Base-by-base conservation (phyloP, 1,140 invertebrate species). In the Zaprionus inermis region DNA sequence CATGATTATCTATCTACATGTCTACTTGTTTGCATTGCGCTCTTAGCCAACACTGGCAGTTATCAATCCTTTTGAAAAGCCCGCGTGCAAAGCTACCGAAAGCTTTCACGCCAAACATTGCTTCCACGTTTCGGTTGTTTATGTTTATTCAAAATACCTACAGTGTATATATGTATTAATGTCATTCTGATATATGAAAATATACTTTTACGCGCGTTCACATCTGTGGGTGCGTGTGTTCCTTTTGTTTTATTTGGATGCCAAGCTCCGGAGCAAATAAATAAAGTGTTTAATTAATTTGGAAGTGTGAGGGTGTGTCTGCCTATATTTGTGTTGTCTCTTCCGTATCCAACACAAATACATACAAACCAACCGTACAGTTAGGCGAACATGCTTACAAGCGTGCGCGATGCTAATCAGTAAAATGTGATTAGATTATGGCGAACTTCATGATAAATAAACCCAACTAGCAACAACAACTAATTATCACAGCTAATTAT, bases 401-500 rank as follows among this genome's bases (percentile, higher is more conserved):
- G 51, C 14, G 9, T 20, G 14, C 9, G 54, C 20, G 54, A 52
- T 58, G 56, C 36, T 52, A 60, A 68, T 69, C 65, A 68, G 30
- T 1, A 18, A 44, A 14, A 18, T 74, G 38, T 57, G 72, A 74
- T 74, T 70, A 74, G 72, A 74, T 74, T 74, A 49, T 70, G 34
- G 32, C 69, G 6, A 66, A 66, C 41, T 57, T 58, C 18, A 22
- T 56, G n/a, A 44, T 24, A 65, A 55, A 57, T 16, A 22, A 34
- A 52, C 32, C 6, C 10, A 44, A 38, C 20, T 6, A 20, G 6
- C 52, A 36, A 24, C 14, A n/a, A 66, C 75, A 77, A 79, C 64
- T 80, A 73, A 20, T 16, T 46, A 44, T 41, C 38, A 54, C 6
- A 44, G n/a, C n/a, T 44, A 44, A 44, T 18, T 44, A 44, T 6